Evolutionary conservation across 1,140 invertebrate genomes (phyloP).

Genomic region (Polypedilum vanderplanki): DNA sequence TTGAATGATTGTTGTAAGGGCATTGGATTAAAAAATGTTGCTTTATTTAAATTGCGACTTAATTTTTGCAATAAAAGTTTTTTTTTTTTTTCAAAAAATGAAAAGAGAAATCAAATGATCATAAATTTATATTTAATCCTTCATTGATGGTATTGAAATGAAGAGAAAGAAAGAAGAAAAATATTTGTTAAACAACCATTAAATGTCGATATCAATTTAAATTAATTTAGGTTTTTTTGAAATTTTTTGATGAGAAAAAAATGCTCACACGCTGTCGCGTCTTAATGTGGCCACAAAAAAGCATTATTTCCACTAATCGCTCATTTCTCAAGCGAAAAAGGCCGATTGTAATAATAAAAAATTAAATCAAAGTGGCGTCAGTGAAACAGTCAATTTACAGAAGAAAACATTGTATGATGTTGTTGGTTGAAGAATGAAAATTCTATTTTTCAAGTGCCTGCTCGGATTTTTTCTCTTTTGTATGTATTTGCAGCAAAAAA

Average conservation of each 20-base stretch:
- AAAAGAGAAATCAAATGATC: too few species aligned
- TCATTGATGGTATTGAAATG: too few species aligned
- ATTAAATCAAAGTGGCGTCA: conserved; percentile 29
- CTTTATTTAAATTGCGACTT: too few species aligned
- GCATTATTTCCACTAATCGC: conserved; percentile 24
- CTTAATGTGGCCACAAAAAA: not conserved
- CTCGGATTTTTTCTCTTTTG: not conserved
- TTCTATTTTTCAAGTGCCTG: not conserved
- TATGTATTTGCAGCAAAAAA: not conserved
- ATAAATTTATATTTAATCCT: too few species aligned
- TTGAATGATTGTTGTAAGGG: too few species aligned
- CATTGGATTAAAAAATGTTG: too few species aligned
- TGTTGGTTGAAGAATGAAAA: not conserved
- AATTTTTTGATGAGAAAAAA: not conserved
- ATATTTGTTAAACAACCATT: conserved; percentile 2
- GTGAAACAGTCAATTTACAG: conserved; percentile 9
- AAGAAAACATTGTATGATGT: not conserved
- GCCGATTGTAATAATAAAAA: conserved; percentile 15
- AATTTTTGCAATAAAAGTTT: too few species aligned
- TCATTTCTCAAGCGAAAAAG: conserved; percentile 19
- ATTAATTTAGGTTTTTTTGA: not conserved
- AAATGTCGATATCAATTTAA: conserved; percentile 19
- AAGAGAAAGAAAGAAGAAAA: too few species aligned
- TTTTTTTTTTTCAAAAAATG: too few species aligned
- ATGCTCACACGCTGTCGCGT: not conserved